Percentiles rank a stretch among this genome's conserved stretches.
Conservation (phyloP, 2,113 vertebrate species). For the Ceyx margarethae region DNA sequence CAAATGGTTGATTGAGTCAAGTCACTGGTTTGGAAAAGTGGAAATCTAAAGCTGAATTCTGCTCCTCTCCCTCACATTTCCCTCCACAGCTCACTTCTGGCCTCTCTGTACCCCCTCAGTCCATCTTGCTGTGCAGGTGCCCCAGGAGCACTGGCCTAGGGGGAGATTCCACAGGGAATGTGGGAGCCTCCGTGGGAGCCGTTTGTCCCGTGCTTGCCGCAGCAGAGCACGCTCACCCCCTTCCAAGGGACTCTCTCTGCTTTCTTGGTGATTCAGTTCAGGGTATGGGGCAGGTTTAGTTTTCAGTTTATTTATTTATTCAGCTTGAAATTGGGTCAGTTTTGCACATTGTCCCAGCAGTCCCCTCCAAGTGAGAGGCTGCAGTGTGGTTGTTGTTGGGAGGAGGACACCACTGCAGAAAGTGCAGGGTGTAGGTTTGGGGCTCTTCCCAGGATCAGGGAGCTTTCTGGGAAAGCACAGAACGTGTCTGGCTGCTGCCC, state of each 20-base stretch:
- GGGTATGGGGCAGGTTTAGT: neutral
- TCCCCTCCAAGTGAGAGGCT: neutral
- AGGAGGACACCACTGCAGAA: neutral
- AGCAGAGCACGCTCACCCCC: accelerated
- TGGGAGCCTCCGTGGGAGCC: neutral
- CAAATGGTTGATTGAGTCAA: neutral
- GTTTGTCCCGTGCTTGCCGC: accelerated
- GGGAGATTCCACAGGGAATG: neutral
- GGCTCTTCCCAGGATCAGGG: neutral
- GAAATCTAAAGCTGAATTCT: neutral
- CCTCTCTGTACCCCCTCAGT: neutral
- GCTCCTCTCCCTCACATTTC: neutral
- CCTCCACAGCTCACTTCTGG: neutral
- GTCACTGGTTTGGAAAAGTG: neutral
- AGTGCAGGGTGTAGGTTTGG: neutral
- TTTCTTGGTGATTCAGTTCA: neutral
- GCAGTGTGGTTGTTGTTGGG: neutral
- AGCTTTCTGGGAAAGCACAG: neutral
- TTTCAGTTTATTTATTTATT: neutral
- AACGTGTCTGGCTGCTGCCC: neutral
- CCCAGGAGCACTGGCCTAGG: accelerated
- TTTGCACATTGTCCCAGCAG: accelerated
- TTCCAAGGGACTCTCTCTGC: neutral
- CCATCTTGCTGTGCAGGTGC: accelerated
- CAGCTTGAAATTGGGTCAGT: neutral